A percentile compares a stretch with the other conserved stretches of the same genome.
Conservation (phyloP, 1,140 invertebrate genomes). For the Orchesella cincta region DNA sequence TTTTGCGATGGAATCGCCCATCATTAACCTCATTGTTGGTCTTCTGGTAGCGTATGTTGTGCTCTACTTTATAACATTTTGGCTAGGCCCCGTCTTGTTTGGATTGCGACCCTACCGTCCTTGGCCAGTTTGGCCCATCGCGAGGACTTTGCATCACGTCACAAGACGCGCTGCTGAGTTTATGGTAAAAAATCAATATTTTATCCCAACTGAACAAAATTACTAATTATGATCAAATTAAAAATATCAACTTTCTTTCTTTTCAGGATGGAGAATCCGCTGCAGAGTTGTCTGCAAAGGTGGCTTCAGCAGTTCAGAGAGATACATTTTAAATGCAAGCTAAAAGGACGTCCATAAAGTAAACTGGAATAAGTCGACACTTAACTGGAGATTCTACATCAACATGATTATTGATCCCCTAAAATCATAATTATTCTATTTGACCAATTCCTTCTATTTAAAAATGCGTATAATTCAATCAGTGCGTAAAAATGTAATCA, state of each 20-base stretch:
- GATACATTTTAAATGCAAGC: too few relatives aligned
- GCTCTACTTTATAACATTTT: constrained; percentile 10
- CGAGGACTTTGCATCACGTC: constrained; percentile 6
- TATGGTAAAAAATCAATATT: not conserved
- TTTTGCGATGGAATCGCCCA: constrained; percentile 5
- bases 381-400: too few relatives aligned
- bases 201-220: not conserved
- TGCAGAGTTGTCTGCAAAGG: not conserved
- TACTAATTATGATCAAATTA: not conserved
- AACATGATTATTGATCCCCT: too few relatives aligned
- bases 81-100: not conserved
- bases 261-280: not conserved
- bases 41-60: constrained; percentile 9
- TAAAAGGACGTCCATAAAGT: too few relatives aligned
- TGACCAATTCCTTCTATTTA: too few relatives aligned
- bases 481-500: too few relatives aligned
- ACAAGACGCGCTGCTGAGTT: not conserved
- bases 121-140: not conserved
- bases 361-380: too few relatives aligned
- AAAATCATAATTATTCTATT: too few relatives aligned
- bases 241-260: not conserved
- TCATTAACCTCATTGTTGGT: constrained; percentile 2
- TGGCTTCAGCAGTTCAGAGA: not conserved
- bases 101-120: not conserved
- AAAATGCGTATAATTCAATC: too few relatives aligned